These are phyloP conservation scores for Saxicola maurus DNA, from an alignment of 2,797 vertebrate species.

Conservation along the genomic window DNA sequence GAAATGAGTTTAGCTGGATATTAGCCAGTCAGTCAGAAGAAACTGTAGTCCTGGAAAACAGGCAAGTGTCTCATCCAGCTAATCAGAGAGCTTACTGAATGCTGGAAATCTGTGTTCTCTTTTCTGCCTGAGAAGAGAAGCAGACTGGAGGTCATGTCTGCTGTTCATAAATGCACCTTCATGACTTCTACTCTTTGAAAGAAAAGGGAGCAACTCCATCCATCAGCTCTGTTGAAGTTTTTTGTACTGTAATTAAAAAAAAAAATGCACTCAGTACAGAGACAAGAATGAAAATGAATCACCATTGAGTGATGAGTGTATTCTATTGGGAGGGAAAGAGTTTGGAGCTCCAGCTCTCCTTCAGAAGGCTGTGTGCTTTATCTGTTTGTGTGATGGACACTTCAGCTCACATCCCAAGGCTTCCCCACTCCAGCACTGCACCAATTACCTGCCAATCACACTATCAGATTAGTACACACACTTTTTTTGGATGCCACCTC, in stretches of 20 bases:
- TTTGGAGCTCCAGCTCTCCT: background rate
- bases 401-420: background rate
- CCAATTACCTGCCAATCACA: constrained; percentile 50
- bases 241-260: background rate
- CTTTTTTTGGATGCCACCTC: constrained; percentile 61
- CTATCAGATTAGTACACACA: constrained; percentile 29
- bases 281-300: background rate
- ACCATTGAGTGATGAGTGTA: background rate
- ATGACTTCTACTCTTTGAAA: background rate
- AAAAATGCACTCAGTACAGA: background rate
- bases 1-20: background rate
- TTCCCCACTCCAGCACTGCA: constrained; percentile 11
- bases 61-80: background rate
- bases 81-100: background rate
- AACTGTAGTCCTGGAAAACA: background rate
- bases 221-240: background rate
- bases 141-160: background rate
- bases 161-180: background rate
- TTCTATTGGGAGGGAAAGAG: background rate
- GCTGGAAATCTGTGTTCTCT: background rate
- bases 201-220: background rate
- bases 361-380: background rate
- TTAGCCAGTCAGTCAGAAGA: background rate
- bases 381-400: background rate
- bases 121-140: background rate